Evolutionary conservation across 2,888 invertebrate species (phyloP), one percentile per base, ranked within the genome.

Genomic region (Rosalia funebris): DNA sequence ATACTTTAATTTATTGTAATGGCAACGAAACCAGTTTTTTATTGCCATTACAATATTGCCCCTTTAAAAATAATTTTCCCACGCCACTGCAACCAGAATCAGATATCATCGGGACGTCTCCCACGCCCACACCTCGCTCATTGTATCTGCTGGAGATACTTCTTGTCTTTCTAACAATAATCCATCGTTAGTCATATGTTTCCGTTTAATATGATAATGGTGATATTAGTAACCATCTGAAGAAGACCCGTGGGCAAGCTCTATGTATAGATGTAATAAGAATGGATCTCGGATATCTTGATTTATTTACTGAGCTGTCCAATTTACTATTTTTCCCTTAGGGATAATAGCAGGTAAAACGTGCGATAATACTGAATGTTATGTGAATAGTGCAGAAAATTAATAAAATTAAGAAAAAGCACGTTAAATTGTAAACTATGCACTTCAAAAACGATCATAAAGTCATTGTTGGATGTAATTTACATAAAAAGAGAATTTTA

Each of bases 151-250:
- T 55, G 59, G 53, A 59, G 59, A 62, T 65, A 65, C 62, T 65
- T 36, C 62, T 62, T 57, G 63, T 63, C 61, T 63, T 66, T 54
- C 53, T 47, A 54, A 63, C 59, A 56, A 59, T 63, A 63, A 61
- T 63, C 61, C 55, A 47, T 59, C 61, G 63, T 66, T 61, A 63
- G 58, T 61, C 63, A 63, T 63, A 59, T 50, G 66, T 58, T 60
- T 46, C 54, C 57, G 57, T 66, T 61, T 57, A 60, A 60, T 65
- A 66, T 66, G 59, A 63, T 66, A 63, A 66, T 66, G 57, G 60
- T 47, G 59, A 48, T 58, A 65, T 62, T 65, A 63, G 60, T 60
- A 46, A 47, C 48, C 60, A 55, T 60, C 60, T 32, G 34, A 63
- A 63, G 63, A 63, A 60, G 57, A 55, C 46, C 47, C 46, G 16